Conservation (phyloP, 2,113 vertebrate species). For the Leptodactylus fuscus region DNA sequence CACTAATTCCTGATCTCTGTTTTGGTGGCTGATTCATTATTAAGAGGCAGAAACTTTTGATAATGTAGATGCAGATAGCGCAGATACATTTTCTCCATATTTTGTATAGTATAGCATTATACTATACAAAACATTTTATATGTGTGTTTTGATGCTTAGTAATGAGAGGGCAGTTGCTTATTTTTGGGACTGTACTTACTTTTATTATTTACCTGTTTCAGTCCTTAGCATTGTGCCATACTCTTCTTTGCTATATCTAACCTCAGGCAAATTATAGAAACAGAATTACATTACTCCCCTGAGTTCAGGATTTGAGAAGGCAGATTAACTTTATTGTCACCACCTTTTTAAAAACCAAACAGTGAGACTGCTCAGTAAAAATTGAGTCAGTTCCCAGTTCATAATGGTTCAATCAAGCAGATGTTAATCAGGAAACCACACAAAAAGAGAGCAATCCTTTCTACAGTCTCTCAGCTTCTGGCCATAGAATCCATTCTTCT, state of each 20-base stretch:
- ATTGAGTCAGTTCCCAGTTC: slow-evolving; percentile 65
- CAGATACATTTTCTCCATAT: background rate
- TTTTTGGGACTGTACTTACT: background rate
- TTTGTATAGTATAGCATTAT: background rate
- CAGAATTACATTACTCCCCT: slow-evolving; percentile 56
- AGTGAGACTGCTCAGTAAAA: slow-evolving; percentile 66
- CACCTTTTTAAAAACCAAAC: slow-evolving; percentile 67
- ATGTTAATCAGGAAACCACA: slow-evolving; percentile 69
- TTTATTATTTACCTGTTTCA: slow-evolving; percentile 30
- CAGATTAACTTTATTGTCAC: slow-evolving; percentile 61
- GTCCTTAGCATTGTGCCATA: background rate
- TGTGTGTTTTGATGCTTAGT: background rate
- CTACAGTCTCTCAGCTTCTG: slow-evolving; percentile 71
- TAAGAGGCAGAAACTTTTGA: too few relatives aligned
- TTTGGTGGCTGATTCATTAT: too few relatives aligned
- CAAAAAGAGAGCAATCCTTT: slow-evolving; percentile 71
- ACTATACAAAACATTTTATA: background rate
- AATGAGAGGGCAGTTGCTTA: background rate
- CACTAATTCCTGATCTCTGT: too few relatives aligned
- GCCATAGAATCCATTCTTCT: slow-evolving; percentile 66
- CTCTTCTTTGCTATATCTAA: slow-evolving; percentile 27
- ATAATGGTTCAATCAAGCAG: slow-evolving; percentile 69
- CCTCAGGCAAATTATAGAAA: slow-evolving; percentile 49
- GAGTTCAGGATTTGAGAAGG: slow-evolving; percentile 60
- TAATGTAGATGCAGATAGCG: too few relatives aligned